Conservation (phyloP, 2,113 vertebrate species). For the Paramisgurnus dabryanus region DNA sequence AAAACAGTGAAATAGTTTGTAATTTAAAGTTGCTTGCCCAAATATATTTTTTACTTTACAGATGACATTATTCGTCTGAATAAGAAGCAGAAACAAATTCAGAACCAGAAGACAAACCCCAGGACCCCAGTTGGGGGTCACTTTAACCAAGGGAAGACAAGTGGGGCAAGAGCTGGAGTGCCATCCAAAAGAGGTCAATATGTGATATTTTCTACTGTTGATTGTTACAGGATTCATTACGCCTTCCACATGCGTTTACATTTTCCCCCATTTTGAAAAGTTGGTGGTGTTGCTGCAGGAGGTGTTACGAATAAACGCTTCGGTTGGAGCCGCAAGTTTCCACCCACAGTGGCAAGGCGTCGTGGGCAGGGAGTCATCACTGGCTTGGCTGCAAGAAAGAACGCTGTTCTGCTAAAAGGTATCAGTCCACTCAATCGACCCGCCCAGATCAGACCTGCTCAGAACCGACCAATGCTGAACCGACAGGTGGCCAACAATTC, state of each 20-base stretch:
- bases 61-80: conserved; percentile 96
- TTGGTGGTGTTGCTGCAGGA: conserved; percentile 55
- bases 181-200: conserved; percentile 77
- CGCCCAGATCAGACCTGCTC: neutral
- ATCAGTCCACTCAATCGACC: conserved; percentile 83
- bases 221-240: neutral
- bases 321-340: conserved; percentile 71
- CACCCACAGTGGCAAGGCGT: conserved; percentile 70
- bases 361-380: conserved; percentile 86
- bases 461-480: neutral
- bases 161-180: conserved; percentile 67
- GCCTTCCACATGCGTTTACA: neutral
- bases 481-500: conserved; percentile 74
- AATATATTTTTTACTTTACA: conserved; percentile 59
- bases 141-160: conserved; percentile 73
- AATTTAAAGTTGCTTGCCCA: neutral
- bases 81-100: conserved; percentile 84
- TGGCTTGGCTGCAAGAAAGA: conserved; percentile 85
- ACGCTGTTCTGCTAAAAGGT: conserved; percentile 77
- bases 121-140: conserved; percentile 75
- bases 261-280: neutral
- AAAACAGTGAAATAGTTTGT: neutral
- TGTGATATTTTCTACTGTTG: neutral
- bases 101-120: conserved; percentile 65
- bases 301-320: conserved; percentile 74